These are phyloP conservation scores for Oncorhynchus masou DNA, from an alignment of 2,113 vertebrate genomes.

Conservation along the genomic window DNA sequence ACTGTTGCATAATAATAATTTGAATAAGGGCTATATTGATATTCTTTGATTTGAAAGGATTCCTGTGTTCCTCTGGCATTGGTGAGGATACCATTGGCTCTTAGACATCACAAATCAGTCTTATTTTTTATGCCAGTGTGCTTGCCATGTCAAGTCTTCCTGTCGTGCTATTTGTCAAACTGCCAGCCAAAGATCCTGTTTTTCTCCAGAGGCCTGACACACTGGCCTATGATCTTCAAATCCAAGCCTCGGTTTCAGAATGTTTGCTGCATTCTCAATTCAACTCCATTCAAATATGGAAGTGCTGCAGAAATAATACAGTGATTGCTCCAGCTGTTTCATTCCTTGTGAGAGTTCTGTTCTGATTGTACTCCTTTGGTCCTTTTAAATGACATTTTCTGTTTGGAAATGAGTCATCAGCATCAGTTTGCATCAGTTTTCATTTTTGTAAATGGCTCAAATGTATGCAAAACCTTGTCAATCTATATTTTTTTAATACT, in stretches of 20 bases:
- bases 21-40: conserved; percentile 2
- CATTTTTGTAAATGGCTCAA: neutral
- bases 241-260: neutral
- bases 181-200: neutral
- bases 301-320: neutral
- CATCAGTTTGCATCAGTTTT: neutral
- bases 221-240: conserved; percentile 1
- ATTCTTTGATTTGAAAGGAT: conserved; percentile 53
- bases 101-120: conserved; percentile 12
- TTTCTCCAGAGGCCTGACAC: conserved; percentile 3
- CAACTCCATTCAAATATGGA: neutral
- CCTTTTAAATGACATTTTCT: neutral
- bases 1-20: conserved; percentile 35
- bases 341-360: neutral
- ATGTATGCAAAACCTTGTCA: conserved; percentile 31
- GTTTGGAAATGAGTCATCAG: neutral
- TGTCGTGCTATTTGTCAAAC: neutral
- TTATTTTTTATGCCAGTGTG: conserved; percentile 45
- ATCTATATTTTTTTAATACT: conserved; percentile 69
- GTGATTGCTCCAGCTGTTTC: neutral
- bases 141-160: neutral
- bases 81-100: conserved; percentile 36
- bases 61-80: conserved; percentile 34
- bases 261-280: neutral
- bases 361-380: neutral